phyloP scores from a whole-genome alignment of 2,797 vertebrate species.

The Scomberomorus guttatus region DNA sequence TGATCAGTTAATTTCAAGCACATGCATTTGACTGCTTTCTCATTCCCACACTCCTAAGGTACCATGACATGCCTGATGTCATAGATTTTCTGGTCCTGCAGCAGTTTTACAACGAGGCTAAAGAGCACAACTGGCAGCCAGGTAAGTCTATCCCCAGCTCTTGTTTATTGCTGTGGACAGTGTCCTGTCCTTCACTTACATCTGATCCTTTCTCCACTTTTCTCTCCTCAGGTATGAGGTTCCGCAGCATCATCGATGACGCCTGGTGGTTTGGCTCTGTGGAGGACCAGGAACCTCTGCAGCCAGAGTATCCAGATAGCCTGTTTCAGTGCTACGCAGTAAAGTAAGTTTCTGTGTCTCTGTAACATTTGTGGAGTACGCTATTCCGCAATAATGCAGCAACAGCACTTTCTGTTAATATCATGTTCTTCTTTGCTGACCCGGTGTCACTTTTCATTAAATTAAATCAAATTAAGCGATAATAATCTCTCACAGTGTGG shows the following conservation, averaged over 20 bases:
- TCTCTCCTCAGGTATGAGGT: slow-evolving; percentile 74
- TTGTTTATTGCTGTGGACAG: no score
- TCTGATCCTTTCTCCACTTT: background rate
- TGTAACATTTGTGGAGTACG: background rate
- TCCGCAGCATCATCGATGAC: slow-evolving; percentile 97
- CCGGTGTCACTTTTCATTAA: background rate
- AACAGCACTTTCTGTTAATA: background rate
- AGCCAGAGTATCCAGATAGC: slow-evolving; percentile 96
- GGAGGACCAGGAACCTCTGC: slow-evolving; percentile 96
- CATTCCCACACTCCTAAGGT: slow-evolving; percentile 80
- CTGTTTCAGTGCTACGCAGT: slow-evolving; percentile 98
- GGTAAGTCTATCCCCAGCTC: slow-evolving; percentile 79
- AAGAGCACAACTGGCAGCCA: slow-evolving; percentile 97
- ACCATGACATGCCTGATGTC: slow-evolving; percentile 99
- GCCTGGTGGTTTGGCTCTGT: slow-evolving; percentile 99
- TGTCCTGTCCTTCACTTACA: background rate
- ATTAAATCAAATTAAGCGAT: background rate
- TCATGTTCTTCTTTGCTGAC: background rate
- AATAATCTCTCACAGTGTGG: background rate
- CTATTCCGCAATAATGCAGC: background rate
- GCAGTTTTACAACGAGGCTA: slow-evolving; percentile 98
- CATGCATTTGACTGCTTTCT: slow-evolving; percentile 1
- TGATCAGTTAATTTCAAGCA: background rate
- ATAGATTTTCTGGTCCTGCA: slow-evolving; percentile 98
- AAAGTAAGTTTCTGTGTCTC: slow-evolving; percentile 83